These are phyloP conservation scores for Chrysomela aeneicollis DNA, from an alignment of 2,888 invertebrate species.

Conservation along the genomic window DNA sequence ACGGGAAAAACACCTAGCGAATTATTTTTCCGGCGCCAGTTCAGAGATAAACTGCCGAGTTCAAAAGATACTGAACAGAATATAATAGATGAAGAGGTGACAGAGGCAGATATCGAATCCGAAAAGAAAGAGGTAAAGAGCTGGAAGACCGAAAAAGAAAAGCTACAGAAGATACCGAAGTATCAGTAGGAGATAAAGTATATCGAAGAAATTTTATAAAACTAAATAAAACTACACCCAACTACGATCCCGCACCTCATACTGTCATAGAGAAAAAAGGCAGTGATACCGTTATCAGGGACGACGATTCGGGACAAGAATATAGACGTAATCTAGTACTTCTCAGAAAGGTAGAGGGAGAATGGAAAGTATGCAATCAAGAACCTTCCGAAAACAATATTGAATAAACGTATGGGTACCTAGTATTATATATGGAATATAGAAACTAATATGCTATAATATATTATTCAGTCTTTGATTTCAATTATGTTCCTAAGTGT, in stretches of 20 bases:
- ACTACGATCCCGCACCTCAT: slow-evolving; percentile 23
- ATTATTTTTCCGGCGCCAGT: no score
- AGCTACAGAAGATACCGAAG: slow-evolving; percentile 35
- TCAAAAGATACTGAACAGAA: slow-evolving; percentile 18
- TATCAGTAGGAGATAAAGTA: slow-evolving; percentile 27
- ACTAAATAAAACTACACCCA: slow-evolving; percentile 27
- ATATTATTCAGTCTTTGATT: no score
- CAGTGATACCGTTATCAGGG: slow-evolving; percentile 25
- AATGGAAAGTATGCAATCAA: slow-evolving; percentile 32
- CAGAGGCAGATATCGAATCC: no score
- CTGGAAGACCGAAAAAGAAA: slow-evolving; percentile 30
- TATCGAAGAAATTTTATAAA: slow-evolving; percentile 28
- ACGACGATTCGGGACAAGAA: slow-evolving; percentile 27
- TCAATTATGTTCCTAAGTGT: no score
- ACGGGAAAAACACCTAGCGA: no score
- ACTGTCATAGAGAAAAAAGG: slow-evolving; percentile 26
- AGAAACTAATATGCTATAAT: no score
- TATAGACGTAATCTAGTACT: slow-evolving; percentile 30
- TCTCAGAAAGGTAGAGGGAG: slow-evolving; percentile 29
- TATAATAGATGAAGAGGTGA: no score
- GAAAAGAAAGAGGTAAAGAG: slow-evolving; percentile 32
- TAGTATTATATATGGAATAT: no score
- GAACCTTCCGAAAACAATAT: no score
- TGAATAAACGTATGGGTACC: no score
- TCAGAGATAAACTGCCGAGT: no score